Evolutionary conservation across 2,113 vertebrate genomes (phyloP), one percentile per base, ranked within the genome.

Genomic region (Hylia prasina): DNA sequence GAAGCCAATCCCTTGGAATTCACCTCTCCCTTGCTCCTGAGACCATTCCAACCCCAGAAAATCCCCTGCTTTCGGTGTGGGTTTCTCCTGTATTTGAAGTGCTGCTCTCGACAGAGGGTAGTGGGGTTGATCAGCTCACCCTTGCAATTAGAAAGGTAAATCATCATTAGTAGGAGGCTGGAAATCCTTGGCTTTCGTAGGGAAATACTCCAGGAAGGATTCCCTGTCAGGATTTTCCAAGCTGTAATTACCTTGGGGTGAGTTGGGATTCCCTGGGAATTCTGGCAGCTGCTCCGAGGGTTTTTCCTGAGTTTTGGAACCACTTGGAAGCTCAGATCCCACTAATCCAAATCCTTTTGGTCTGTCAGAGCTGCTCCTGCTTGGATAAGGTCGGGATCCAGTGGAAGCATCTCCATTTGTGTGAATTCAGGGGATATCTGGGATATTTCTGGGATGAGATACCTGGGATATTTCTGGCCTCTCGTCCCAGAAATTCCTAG

Each of bases 41-140:
- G 31, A 11, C 2, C 3, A 1, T 58, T 22, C 18, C 8, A 27
- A 0, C 2, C 27, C 37, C 63, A 15, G 22, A 1, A 1, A 60
- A 39, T 60, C 27, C 72, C 63, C 54, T 53, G 84, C 11, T 82
- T 27, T 14, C 8, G 4, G 0, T 37, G 1, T 18, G 16, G 33
- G 4, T 56, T 66, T 50, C 19, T 7, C 31, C 40, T 24, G 11
- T 20, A 1, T 42, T 80, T 87, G 63, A 22, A 42, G 21, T 15
- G 28, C 65, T 11, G 18, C n/a, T 25, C 51, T 35, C 22, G 25
- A 9, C 54, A 12, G 60, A 20, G 31, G 57, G 4, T 17, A 14
- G 13, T 58, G 42, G 35, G 28, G 14, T 47, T 82, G 23, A 6
- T 45, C 31, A 42, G 50, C n/a, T 69, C 30, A 22, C 2, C 65